phyloP scores from a whole-genome alignment of 1,140 invertebrate genomes.

The Drosophila simulans region DNA sequence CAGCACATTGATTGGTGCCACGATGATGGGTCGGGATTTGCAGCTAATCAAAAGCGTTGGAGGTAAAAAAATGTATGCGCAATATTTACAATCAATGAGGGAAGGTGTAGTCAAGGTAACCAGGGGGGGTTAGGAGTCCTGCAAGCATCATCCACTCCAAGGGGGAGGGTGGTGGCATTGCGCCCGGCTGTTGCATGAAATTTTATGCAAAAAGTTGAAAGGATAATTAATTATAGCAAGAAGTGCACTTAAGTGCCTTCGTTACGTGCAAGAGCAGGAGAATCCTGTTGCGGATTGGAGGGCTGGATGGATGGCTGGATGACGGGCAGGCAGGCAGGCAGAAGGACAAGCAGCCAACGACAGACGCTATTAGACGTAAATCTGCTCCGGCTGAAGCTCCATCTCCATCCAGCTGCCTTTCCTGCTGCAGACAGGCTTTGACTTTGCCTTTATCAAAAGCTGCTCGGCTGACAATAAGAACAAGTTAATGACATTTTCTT shows the following conservation, averaged over 20 bases:
- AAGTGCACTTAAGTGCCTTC: constrained; percentile 83
- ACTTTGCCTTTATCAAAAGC: constrained; percentile 77
- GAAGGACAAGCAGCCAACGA: constrained; percentile 28
- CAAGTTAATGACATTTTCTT: constrained; percentile 83
- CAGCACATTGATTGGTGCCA: constrained; percentile 28
- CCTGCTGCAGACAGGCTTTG: constrained; percentile 70
- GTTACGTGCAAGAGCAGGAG: constrained; percentile 70
- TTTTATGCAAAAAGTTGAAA: constrained; percentile 83
- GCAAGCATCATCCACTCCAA: constrained; percentile 38
- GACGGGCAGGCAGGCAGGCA: constrained; percentile 24
- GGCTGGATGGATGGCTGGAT: neutral
- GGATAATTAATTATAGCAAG: constrained; percentile 84
- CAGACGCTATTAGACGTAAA: constrained; percentile 74
- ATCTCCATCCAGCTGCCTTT: constrained; percentile 6
- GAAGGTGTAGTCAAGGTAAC: constrained; percentile 52
- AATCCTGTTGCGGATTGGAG: constrained; percentile 20
- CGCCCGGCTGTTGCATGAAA: constrained; percentile 72
- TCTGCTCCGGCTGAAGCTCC: constrained; percentile 34
- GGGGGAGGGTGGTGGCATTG: constrained; percentile 19
- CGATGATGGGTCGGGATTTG: constrained; percentile 6
- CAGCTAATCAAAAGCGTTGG: constrained; percentile 54
- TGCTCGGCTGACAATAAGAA: constrained; percentile 76
- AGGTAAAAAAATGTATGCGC: constrained; percentile 53
- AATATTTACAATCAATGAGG: constrained; percentile 60
- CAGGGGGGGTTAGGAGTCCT: no score